phyloP scores from a whole-genome alignment of 2,797 vertebrate genomes.

The Tangara arthus region DNA sequence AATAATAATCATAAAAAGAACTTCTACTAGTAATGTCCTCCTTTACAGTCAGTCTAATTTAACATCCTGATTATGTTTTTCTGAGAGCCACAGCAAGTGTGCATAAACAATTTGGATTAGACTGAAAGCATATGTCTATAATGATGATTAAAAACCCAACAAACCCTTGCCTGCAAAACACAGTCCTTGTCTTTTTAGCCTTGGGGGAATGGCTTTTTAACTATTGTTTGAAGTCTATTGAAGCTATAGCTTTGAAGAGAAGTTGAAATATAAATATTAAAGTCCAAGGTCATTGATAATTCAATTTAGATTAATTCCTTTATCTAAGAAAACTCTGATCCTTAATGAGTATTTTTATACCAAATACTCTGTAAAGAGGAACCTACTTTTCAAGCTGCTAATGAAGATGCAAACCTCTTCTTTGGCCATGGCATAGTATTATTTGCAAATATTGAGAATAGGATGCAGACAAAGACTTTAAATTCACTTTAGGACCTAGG shows the following conservation, averaged over 20 bases:
- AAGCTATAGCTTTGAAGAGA: slow-evolving; percentile 33
- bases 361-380: not conserved
- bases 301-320: slow-evolving; percentile 39
- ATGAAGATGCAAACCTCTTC: not conserved
- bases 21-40: not conserved
- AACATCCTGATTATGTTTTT: not conserved
- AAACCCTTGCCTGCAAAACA: not conserved
- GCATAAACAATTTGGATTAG: not conserved
- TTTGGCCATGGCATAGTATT: not conserved
- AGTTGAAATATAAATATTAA: not conserved
- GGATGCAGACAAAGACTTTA: not conserved
- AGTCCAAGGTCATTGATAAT: slow-evolving; percentile 4
- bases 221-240: not conserved
- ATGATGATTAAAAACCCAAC: not conserved
- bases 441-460: not conserved
- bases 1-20: not conserved
- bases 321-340: not conserved
- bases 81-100: not conserved
- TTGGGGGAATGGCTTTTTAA: not conserved
- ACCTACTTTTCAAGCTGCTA: not conserved
- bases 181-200: not conserved
- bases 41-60: not conserved
- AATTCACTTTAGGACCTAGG: not conserved
- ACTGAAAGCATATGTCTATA: not conserved
- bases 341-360: not conserved